Evolutionary conservation across 2,797 vertebrate species (phyloP), one percentile per base, ranked within the genome.

Genomic region (Capromys pilorides): DNA sequence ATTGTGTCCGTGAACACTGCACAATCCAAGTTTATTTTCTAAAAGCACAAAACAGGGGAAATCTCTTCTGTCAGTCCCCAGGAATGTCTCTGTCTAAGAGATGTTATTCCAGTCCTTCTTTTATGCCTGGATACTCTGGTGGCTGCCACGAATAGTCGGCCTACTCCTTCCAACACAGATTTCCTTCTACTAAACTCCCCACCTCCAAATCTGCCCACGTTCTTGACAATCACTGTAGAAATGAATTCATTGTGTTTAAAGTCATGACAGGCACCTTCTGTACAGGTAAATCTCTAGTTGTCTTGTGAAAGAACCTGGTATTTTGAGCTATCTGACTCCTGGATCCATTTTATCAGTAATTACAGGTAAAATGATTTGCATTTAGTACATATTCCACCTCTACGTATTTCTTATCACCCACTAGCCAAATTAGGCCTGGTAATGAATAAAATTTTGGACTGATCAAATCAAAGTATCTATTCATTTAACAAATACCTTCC

Each of bases 381-480:
- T 75, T 64, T 77, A 93, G 28, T 62, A 45, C 36, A 26, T 14
- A 1, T 77, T 88, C 51, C 92, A 71, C 33, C 41, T 77, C 62
- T 67, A 33, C 54, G 18, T 57, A 69, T 77, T 80, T 31, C 22
- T 66, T 45, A 36, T 39, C 16, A 57, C 59, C 71, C 8, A 75
- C 64, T 64, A 62, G 19, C 51, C 28, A 36, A 67, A 69, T 26
- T 5, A 14, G 9, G 54, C 62, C 88, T 73, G 41, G 57, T 12
- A 78, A 51, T 86, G 73, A 90, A 64, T 36, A 77, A 94, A 79
- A 81, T 82, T 64, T 79, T 77, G 57, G 41, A 86, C 33, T 33
- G 81, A 86, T 39, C 18, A 51, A 91, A 78, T 86, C 41, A 87
- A 95, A 91, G 51, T 51, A 54, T 79, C 85, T 78, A 33, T 59